Evolutionary conservation across 2,888 invertebrate species (phyloP).

Genomic region (Camponotus fellah): DNA sequence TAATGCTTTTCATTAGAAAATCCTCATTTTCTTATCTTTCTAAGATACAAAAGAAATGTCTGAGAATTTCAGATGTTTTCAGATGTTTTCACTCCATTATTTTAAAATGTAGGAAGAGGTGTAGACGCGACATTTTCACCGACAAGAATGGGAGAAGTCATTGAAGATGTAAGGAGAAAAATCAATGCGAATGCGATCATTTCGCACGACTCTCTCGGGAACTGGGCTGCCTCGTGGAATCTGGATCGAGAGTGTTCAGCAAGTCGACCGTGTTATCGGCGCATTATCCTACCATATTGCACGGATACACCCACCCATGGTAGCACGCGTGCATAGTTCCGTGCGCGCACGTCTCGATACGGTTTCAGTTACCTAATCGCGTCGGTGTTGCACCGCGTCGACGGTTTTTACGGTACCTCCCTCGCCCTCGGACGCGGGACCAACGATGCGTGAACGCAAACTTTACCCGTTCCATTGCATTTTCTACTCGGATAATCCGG

Average conservation of each 20-base stretch:
- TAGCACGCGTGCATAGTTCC: constrained; percentile 32
- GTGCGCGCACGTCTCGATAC: constrained; percentile 60
- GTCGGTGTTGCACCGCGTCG: constrained; percentile 74
- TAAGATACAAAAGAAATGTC: too few species aligned
- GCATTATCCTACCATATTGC: constrained; percentile 33
- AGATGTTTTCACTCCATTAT: too few species aligned
- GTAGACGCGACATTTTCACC: background rate
- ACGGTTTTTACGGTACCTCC: constrained; percentile 58
- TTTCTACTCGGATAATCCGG: constrained; percentile 72
- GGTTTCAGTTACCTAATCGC: constrained; percentile 80
- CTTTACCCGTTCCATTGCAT: constrained; percentile 76
- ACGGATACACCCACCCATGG: constrained; percentile 26
- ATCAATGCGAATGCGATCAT: constrained; percentile 19
- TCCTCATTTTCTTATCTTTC: too few species aligned
- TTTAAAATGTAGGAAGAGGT: background rate
- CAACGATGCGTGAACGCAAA: constrained; percentile 80
- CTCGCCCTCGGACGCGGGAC: constrained; percentile 56
- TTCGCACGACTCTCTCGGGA: constrained; percentile 45
- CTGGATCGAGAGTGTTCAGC: constrained; percentile 64
- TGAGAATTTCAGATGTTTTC: too few species aligned
- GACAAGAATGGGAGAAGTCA: background rate
- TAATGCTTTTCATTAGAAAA: too few species aligned
- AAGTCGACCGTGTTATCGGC: constrained; percentile 58
- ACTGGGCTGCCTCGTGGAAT: constrained; percentile 67
- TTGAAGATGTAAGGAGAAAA: constrained; percentile 1